Evolutionary conservation across 2,797 vertebrate genomes (phyloP).

Genomic region (Lateolabrax maculatus): DNA sequence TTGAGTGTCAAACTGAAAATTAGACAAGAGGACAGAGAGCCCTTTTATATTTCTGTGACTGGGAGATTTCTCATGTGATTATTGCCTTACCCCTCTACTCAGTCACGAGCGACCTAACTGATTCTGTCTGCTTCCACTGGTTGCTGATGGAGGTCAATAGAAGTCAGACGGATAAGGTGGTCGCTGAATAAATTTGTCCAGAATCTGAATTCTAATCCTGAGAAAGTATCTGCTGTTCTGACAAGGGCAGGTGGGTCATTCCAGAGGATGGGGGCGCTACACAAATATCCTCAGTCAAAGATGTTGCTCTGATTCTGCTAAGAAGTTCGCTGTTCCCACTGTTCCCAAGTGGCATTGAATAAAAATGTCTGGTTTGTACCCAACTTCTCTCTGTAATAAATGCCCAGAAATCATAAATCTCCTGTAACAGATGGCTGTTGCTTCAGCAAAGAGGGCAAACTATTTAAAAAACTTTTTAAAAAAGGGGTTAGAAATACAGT

Average conservation of each 20-base stretch:
- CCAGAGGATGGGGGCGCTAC: neutral
- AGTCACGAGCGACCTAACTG: neutral
- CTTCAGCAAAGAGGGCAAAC: neutral
- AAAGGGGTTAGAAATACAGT: too few species aligned
- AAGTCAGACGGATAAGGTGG: slow-evolving; percentile 16
- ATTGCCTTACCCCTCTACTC: neutral
- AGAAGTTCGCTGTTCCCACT: too few species aligned
- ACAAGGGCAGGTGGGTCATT: neutral
- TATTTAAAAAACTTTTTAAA: too few species aligned
- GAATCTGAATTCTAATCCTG: slow-evolving; percentile 28
- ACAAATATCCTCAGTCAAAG: neutral
- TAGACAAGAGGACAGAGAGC: neutral
- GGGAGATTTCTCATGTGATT: neutral
- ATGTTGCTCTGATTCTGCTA: neutral
- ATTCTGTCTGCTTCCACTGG: slow-evolving; percentile 4
- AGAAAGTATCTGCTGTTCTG: neutral
- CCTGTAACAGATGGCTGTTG: neutral
- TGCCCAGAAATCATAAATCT: neutral
- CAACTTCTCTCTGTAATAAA: neutral
- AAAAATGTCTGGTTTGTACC: too few species aligned
- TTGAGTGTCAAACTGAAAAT: slow-evolving; percentile 5
- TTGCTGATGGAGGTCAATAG: slow-evolving; percentile 21
- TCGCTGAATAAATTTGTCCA: slow-evolving; percentile 12
- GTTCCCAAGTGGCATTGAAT: too few species aligned
- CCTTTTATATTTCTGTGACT: neutral